Base-by-base conservation (phyloP, 1,140 invertebrate species). In the Drosophila bifasciata region DNA sequence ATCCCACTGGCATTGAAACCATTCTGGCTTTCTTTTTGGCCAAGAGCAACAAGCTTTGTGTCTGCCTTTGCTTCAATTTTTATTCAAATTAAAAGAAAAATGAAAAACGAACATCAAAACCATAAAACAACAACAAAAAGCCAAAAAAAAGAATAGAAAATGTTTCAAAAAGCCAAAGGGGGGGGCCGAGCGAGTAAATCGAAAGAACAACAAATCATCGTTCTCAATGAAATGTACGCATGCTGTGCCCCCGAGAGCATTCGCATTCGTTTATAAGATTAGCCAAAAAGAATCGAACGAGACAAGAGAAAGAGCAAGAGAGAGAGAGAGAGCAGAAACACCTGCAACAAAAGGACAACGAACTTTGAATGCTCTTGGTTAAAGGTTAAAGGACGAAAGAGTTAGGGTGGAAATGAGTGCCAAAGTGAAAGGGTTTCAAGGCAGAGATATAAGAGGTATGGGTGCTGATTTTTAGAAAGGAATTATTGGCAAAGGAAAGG, bases 41-140 rank as follows among this genome's bases (percentile, higher is more conserved):
- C 83, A 88, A 88, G 83, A 88, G 83, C 83, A 88, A 88, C 75
- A 88, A 79, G 83, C 83, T 78, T 56, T 73, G 83, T 73, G 83
- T 60, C 70, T 86, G 67, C 85, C 66, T 69, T 69, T 76, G 71
- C 85, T 72, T 69, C 77, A 70, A 75, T 74, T 70, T 88, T 67
- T 81, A 83, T 83, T 81, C 74, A 71, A 88, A 86, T 83, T 78
- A 86, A 85, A 74, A 80, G 67, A 57, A 76, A 69, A 76, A 67
- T 51, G 39, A 59, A 55, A 66, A 63, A 39, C 43, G 40, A 48
- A 79, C 28, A 32, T 32, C 11, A 32, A 32, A 36, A 36, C 32
- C 32, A 36, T 36, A 59, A 59, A 63, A 55, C 62, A 68, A 36
- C 61, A 70, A 45, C 55, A 16, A 73, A 66, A 40, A 46, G 19